Percentiles rank a stretch among this genome's conserved stretches.
Conservation (phyloP, 2,113 vertebrate species). For the Morone chrysops region DNA sequence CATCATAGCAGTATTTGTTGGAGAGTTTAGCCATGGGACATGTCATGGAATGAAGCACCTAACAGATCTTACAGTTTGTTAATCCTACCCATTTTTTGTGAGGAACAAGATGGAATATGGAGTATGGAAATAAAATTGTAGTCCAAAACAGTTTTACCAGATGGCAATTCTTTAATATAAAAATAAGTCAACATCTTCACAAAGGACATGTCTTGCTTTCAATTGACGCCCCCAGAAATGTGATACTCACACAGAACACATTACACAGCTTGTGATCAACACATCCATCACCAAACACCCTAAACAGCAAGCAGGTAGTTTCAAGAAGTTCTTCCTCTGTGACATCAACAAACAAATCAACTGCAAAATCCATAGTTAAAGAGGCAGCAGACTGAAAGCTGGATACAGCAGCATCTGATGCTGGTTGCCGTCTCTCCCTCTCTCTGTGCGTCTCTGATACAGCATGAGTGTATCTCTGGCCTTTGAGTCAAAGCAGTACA, state of each 20-base stretch:
- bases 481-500: not conserved
- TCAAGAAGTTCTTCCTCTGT: not conserved
- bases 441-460: not conserved
- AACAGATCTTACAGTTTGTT: not conserved
- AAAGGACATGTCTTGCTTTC: not conserved
- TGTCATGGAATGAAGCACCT: not conserved
- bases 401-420: conserved; percentile 5
- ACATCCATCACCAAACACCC: conserved; percentile 13
- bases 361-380: conserved; percentile 11
- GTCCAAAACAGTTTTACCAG: not conserved
- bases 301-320: not conserved
- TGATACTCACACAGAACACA: not conserved
- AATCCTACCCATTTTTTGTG: not conserved
- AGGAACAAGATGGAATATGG: too few species aligned
- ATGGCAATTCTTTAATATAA: not conserved
- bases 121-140: not conserved
- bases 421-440: not conserved
- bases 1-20: conserved; percentile 20
- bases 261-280: not conserved
- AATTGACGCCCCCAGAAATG: not conserved
- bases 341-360: conserved; percentile 21
- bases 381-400: conserved; percentile 8
- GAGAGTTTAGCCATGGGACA: not conserved
- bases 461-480: conserved; percentile 14
- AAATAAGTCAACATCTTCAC: not conserved